Conservation (phyloP, 2,888 invertebrate species). For the Parnassius apollo region DNA sequence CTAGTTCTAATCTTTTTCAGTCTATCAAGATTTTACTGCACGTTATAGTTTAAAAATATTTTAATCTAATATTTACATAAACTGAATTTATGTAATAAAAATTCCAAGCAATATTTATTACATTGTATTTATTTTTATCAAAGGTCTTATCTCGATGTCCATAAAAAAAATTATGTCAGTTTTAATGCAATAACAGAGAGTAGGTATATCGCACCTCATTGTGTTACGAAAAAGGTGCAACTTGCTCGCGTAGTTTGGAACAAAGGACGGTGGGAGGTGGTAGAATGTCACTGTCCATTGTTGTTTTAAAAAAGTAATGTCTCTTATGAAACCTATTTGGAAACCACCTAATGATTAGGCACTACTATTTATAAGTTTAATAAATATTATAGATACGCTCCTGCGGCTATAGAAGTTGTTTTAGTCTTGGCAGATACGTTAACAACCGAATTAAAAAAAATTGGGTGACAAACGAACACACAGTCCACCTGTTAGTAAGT, state of each 20-base stretch:
- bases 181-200: constrained; percentile 12
- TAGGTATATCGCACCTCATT: constrained; percentile 10
- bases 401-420: no score
- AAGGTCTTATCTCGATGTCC: constrained; percentile 1
- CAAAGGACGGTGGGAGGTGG: constrained; percentile 17
- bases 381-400: no score
- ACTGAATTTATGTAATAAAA: neutral
- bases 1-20: no score
- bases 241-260: constrained; percentile 7
- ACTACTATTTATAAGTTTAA: no score
- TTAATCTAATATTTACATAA: neutral
- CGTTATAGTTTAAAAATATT: neutral
- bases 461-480: no score
- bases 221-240: constrained; percentile 18
- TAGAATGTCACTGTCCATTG: constrained; percentile 15
- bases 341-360: no score
- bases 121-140: constrained; percentile 6
- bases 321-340: neutral
- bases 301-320: constrained; percentile 1
- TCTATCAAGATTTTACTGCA: neutral
- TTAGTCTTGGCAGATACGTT: no score
- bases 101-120: constrained; percentile 4
- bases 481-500: no score
- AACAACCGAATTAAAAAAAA: no score
- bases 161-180: constrained; percentile 19